Evolutionary conservation across 2,113 vertebrate genomes (phyloP), one percentile per base, ranked within the genome.

Genomic region (Heteronetta atricapilla): DNA sequence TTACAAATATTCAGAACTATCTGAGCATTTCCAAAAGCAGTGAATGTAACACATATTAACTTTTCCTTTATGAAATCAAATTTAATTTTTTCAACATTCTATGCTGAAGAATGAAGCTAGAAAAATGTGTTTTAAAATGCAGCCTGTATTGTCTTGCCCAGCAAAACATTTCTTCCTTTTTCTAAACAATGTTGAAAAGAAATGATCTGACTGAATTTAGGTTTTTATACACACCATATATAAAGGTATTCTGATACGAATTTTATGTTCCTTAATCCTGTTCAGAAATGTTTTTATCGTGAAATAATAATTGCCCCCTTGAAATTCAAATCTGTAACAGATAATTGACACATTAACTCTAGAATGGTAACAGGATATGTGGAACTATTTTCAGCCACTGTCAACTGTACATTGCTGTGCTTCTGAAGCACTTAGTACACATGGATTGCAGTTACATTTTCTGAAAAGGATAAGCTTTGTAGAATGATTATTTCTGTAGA

Each of bases 361-460:
- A 56, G 46, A 90, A 81, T 18, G 6, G 13, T 34, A 78, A 72
- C 21, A 90, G 48, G 26, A 74, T 82, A 56, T 22, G 8, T 44
- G 26, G 69, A 90, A 88, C n/a, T 83, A 77, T 64, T 91, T 93
- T 94, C 90, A 88, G 46, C n/a, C 63, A 46, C n/a, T 83, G 56
- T 80, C n/a, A 77, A 28, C 48, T 74, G 68, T 42, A 67, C 6
- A 20, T 75, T 60, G 23, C 20, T 63, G 8, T 77, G 34, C 46
- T 81, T 85, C 52, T 78, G 72, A 94, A 95, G 18, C 34, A 63
- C 55, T 74, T 82, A 56, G 36, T 1, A 8, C 28, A n/a, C 29
- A 21, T 26, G 22, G 38, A n/a, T 70, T 67, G 52, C n/a, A 81
- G 85, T 81, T 52, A 68, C 2, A 44, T 64, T 88, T 88, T 88